Evolutionary conservation across 1,140 invertebrate species (phyloP).

Genomic region (Eubasilissa regina): DNA sequence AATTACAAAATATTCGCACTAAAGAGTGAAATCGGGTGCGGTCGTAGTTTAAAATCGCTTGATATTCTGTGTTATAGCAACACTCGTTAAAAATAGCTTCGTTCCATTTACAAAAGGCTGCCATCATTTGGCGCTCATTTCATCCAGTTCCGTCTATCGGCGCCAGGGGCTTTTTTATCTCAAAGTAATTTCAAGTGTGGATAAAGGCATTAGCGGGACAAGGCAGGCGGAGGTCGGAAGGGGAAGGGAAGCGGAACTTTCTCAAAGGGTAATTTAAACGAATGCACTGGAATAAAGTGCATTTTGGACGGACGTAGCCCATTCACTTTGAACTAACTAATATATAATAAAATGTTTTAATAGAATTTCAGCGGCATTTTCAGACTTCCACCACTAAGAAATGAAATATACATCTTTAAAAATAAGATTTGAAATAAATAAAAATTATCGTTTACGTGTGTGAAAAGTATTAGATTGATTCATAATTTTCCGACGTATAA

Average conservation of each 20-base stretch:
- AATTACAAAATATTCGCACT: too few species aligned
- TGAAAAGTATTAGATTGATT: too few species aligned
- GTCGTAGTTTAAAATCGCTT: too few species aligned
- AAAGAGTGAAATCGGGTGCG: too few species aligned
- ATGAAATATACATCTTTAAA: too few species aligned
- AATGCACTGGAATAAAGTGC: neutral
- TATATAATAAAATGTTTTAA: too few species aligned
- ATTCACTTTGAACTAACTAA: neutral
- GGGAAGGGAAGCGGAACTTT: neutral
- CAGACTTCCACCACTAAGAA: too few species aligned
- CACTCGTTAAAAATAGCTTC: constrained; percentile 8
- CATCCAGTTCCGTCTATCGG: neutral
- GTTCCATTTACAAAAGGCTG: neutral
- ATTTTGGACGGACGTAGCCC: neutral
- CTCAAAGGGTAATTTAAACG: neutral
- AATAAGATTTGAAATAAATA: too few species aligned
- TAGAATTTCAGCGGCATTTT: too few species aligned
- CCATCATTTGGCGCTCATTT: constrained; percentile 16
- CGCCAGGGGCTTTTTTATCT: constrained; percentile 13
- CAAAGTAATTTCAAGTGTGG: constrained; percentile 8
- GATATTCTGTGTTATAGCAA: neutral
- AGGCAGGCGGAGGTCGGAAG: neutral
- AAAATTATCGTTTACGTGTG: too few species aligned
- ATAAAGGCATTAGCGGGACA: neutral
- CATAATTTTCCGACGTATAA: too few species aligned